A percentile compares a stretch with the other conserved stretches of the same genome.
Conservation (phyloP, 2,113 vertebrate species). For the Rhinopomastus cyanomelas region DNA sequence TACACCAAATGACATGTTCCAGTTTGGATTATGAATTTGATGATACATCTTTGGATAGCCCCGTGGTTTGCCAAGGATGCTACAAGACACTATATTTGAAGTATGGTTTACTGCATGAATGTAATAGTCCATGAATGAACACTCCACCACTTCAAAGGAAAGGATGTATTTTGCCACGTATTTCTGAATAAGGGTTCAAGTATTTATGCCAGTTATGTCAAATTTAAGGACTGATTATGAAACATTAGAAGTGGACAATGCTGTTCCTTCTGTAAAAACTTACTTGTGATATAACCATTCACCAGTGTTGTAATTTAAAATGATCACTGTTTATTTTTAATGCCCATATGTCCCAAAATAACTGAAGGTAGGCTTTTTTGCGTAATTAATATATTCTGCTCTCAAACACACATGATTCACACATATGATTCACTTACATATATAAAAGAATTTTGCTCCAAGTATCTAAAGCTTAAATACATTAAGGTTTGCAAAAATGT, state of each 20-base stretch:
- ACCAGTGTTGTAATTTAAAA: neutral
- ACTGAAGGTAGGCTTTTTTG: slow-evolving; percentile 2
- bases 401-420: slow-evolving; percentile 29
- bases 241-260: neutral
- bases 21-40: neutral
- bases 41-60: neutral
- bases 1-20: neutral
- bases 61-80: neutral
- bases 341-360: neutral
- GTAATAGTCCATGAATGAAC: neutral
- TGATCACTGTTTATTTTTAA: neutral
- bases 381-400: neutral
- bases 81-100: neutral
- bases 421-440: slow-evolving; percentile 18
- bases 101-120: neutral
- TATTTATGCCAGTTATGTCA: neutral
- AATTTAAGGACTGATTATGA: neutral
- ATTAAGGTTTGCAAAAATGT: neutral
- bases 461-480: neutral
- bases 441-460: neutral
- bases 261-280: neutral
- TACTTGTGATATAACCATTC: neutral
- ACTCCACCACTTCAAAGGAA: neutral
- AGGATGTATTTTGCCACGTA: neutral
- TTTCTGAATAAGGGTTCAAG: neutral